Percentiles rank a stretch among this genome's conserved stretches.
These are phyloP conservation scores for Alosa alosa DNA, from an alignment of 2,113 vertebrate species.

Conservation along the genomic window DNA sequence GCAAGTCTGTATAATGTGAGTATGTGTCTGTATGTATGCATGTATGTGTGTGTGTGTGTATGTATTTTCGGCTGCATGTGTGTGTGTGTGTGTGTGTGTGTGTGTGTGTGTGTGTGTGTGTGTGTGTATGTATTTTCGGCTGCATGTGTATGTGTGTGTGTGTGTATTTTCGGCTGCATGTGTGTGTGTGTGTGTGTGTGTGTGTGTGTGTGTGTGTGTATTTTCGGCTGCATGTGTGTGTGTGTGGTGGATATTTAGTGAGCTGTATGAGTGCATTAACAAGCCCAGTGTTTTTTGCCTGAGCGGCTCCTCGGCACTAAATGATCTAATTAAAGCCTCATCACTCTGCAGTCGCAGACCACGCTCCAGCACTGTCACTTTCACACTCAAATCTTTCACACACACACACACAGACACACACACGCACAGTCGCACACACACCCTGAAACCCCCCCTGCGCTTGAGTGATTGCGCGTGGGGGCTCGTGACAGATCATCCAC, in stretches of 20 bases:
- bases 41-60: slow-evolving; percentile 24
- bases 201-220: slow-evolving; percentile 1
- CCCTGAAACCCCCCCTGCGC: slow-evolving; percentile 24
- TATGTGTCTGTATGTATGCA: slow-evolving; percentile 10
- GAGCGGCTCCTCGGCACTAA: slow-evolving; percentile 49
- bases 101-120: not conserved
- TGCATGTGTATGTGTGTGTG: not conserved
- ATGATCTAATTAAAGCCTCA: slow-evolving; percentile 53
- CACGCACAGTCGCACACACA: slow-evolving; percentile 6
- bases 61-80: slow-evolving; percentile 23
- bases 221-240: slow-evolving; percentile 27
- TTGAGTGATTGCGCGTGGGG: slow-evolving; percentile 26
- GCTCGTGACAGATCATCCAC: slow-evolving; percentile 32
- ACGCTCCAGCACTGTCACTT: slow-evolving; percentile 32
- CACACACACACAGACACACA: not conserved
- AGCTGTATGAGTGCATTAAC: slow-evolving; percentile 44
- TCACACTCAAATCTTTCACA: slow-evolving; percentile 11
- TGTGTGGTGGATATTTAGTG: slow-evolving; percentile 36
- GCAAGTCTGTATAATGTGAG: not conserved
- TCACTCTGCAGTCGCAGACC: slow-evolving; percentile 45
- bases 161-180: slow-evolving; percentile 17
- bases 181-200: slow-evolving; percentile 33
- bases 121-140: not conserved
- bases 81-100: slow-evolving; percentile 22
- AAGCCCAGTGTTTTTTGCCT: slow-evolving; percentile 42